Evolutionary conservation across 2,888 invertebrate genomes (phyloP), one percentile per base, ranked within the genome.

Genomic region (Disparrhopalites patrizii): DNA sequence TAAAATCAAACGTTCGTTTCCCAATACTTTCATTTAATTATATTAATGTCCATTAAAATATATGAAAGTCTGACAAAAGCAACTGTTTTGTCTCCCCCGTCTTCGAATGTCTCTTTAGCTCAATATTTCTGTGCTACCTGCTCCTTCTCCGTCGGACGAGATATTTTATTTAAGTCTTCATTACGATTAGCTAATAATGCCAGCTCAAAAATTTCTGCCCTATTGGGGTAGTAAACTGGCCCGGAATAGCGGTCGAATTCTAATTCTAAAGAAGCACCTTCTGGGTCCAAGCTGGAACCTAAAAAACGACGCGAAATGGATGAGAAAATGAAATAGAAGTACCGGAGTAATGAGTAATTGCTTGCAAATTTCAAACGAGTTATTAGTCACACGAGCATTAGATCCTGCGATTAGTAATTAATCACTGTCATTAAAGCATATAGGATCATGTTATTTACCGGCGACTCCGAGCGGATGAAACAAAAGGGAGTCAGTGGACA

Each of bases 201-300:
- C 69, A 80, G 77, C 13, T 80, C 78, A 58, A 78, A 78, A 25
- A 82, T 79, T 68, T 81, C 78, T 3, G 70, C 68, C 27, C 78
- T 77, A 5, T 78, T 75, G 2, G 83, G 83, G 74, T 79, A 83
- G 7, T 77, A 76, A n/a, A 82, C 77, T 1, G 79, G 78, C 40
- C 77, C 76, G 56, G 77, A 75, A 72, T 79, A 81, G 50, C 78
- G 76, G 64, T 81, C 80, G 76, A 82, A 82, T 74, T 81, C 82
- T 10, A 82, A 76, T 75, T 81, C 81, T 62, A 82, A 70, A 63
- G 80, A 79, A 0, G 81, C 79, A 4, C 79, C 78, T 71, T 82
- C 82, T 64, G 78, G 78, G 70, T 79, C 79, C 23, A 81, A 79
- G 70, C 81, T 81, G 4, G 81, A 79, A n/a, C 80, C 81, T 77